Percentiles rank a stretch among this genome's conserved stretches.
phyloP scores from a whole-genome alignment of 1,140 invertebrate genomes.

The Phymorhynchus buccinoides region DNA sequence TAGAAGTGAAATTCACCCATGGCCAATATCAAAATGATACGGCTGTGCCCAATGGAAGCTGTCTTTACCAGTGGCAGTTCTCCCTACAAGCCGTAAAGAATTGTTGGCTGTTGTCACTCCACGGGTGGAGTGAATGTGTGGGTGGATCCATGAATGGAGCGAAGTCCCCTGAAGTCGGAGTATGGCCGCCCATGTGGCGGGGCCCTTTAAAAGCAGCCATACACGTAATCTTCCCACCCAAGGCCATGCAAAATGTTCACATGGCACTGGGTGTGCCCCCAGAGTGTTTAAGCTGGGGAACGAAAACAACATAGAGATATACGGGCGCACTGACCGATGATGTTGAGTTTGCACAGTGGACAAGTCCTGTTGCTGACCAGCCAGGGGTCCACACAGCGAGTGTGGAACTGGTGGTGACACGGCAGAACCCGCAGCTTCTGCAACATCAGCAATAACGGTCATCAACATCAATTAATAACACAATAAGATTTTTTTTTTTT shows the following conservation, averaged over 20 bases:
- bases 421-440: constrained; percentile 70
- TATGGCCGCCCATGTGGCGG: neutral
- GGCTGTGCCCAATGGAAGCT: too few relatives aligned
- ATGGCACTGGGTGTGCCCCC: neutral
- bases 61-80: too few relatives aligned
- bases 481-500: neutral
- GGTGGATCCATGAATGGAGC: too few relatives aligned
- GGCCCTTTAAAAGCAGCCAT: neutral
- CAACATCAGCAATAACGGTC: neutral
- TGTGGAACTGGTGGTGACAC: constrained; percentile 78
- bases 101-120: too few relatives aligned
- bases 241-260: neutral
- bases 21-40: too few relatives aligned
- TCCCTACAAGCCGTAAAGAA: too few relatives aligned
- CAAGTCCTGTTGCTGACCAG: constrained; percentile 94
- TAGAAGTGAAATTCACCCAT: too few relatives aligned
- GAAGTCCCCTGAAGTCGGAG: too few relatives aligned
- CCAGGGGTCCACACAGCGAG: constrained; percentile 98
- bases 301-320: neutral
- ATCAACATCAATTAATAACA: neutral
- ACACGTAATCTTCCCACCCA: neutral
- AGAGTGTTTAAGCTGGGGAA: neutral
- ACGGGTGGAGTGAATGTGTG: too few relatives aligned
- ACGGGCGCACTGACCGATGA: constrained; percentile 57
- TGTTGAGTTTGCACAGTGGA: constrained; percentile 70